Evolutionary conservation across 53 echinoderm and acorn worm genomes (phyloP).

Genomic region (Holothuria leucospilota): DNA sequence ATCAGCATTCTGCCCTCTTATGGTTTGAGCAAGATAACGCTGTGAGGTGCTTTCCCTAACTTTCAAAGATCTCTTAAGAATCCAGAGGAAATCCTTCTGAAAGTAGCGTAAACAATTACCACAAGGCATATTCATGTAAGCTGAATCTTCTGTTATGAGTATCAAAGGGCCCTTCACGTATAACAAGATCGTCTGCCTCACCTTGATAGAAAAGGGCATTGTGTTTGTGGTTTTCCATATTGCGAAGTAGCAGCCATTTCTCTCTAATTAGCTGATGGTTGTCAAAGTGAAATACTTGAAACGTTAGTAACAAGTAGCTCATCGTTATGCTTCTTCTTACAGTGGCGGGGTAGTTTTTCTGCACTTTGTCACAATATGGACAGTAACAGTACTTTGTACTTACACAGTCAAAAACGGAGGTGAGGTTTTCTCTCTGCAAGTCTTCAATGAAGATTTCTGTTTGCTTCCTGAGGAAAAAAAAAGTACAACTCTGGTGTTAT

Average conservation of each 20-base stretch:
- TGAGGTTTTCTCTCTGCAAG: no score
- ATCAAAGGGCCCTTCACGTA: not conserved
- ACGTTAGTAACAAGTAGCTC: constrained; percentile 1
- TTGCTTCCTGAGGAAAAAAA: no score
- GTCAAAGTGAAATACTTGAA: not conserved
- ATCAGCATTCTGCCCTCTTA: not conserved
- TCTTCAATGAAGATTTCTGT: no score
- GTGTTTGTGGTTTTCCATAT: constrained; percentile 25
- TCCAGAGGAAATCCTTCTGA: no score
- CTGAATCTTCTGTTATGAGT: not conserved
- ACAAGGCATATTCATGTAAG: no score
- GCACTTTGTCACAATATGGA: constrained; percentile 1
- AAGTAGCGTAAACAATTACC: no score
- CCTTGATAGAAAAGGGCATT: not conserved
- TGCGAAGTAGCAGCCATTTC: not conserved
- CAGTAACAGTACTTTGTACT: not conserved
- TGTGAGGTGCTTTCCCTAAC: not conserved
- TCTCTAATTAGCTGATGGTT: not conserved
- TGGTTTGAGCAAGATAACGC: not conserved
- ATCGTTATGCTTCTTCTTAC: not conserved
- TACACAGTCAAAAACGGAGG: not conserved
- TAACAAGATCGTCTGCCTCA: constrained; percentile 16
- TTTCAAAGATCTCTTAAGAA: no score
- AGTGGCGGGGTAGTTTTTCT: not conserved
- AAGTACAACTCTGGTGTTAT: no score